phyloP scores from a whole-genome alignment of 2,888 invertebrate genomes.

The Synergus umbraculus region DNA sequence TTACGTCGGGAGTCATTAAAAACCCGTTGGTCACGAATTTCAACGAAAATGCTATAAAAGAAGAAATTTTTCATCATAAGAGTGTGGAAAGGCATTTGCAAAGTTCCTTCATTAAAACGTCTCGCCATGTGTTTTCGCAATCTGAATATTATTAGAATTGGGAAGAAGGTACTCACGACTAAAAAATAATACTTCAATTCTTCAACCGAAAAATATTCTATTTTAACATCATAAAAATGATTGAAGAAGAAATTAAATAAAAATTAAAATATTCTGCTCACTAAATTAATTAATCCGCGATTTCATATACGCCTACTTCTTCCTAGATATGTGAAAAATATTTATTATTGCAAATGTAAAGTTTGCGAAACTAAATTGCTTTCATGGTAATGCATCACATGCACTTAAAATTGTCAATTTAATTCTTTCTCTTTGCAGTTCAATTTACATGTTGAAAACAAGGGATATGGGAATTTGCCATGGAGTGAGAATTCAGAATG shows the following conservation, averaged over 20 bases:
- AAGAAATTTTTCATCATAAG: slow-evolving; percentile 33
- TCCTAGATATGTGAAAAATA: no score
- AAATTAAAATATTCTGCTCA: no score
- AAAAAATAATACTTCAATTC: background rate
- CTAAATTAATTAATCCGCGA: no score
- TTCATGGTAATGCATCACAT: background rate
- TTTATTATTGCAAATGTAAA: no score
- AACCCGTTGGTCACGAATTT: slow-evolving; percentile 33
- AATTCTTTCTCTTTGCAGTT: background rate
- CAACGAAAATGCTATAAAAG: slow-evolving; percentile 28
- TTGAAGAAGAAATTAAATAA: background rate
- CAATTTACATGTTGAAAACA: slow-evolving; percentile 15
- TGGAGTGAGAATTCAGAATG: slow-evolving; percentile 18
- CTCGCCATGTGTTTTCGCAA: background rate
- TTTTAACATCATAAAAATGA: background rate
- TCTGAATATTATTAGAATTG: slow-evolving; percentile 18
- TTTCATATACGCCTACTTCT: no score
- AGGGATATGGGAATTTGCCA: slow-evolving; percentile 2
- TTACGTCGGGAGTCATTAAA: slow-evolving; percentile 30
- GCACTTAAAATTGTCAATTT: background rate
- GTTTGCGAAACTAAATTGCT: background rate
- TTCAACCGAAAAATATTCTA: background rate
- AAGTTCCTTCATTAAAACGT: slow-evolving; percentile 34
- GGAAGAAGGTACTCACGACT: background rate
- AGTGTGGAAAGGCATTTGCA: slow-evolving; percentile 21